phyloP scores from a whole-genome alignment of 1,140 invertebrate species.

The Zaprionus davidi region DNA sequence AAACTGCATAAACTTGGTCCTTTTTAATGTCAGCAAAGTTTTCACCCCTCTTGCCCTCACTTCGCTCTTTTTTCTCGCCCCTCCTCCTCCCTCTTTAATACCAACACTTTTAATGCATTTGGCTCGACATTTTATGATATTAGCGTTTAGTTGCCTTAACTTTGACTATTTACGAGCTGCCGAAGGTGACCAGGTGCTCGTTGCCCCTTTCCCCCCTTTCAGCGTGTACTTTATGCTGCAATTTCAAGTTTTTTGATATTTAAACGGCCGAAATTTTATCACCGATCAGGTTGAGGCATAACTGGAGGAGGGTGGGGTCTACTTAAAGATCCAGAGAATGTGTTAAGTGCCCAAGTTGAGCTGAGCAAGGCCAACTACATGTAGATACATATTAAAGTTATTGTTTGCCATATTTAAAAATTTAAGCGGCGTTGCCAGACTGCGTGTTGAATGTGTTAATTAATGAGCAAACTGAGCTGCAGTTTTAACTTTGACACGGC shows the following conservation, averaged over 20 bases:
- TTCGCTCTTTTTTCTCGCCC: not conserved
- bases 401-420: not conserved
- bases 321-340: constrained; percentile 8
- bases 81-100: not conserved
- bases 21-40: constrained; percentile 57
- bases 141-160: constrained; percentile 69
- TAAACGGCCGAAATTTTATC: constrained; percentile 33
- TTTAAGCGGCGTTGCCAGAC: constrained; percentile 7
- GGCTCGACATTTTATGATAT: constrained; percentile 69
- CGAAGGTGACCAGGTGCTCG: constrained; percentile 56
- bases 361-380: no score
- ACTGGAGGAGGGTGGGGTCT: not conserved
- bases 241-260: constrained; percentile 43
- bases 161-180: constrained; percentile 65
- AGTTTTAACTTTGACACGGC: constrained; percentile 40
- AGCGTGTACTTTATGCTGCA: constrained; percentile 31
- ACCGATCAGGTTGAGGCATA: constrained; percentile 13
- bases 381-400: not conserved
- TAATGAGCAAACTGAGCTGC: constrained; percentile 38
- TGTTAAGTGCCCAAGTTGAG: not conserved
- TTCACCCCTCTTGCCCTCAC: constrained; percentile 18
- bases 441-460: constrained; percentile 37
- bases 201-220: constrained; percentile 15
- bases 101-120: constrained; percentile 49
- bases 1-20: constrained; percentile 52